These are phyloP conservation scores for Bombus superbus DNA, from an alignment of 1,140 invertebrate species.

Conservation along the genomic window DNA sequence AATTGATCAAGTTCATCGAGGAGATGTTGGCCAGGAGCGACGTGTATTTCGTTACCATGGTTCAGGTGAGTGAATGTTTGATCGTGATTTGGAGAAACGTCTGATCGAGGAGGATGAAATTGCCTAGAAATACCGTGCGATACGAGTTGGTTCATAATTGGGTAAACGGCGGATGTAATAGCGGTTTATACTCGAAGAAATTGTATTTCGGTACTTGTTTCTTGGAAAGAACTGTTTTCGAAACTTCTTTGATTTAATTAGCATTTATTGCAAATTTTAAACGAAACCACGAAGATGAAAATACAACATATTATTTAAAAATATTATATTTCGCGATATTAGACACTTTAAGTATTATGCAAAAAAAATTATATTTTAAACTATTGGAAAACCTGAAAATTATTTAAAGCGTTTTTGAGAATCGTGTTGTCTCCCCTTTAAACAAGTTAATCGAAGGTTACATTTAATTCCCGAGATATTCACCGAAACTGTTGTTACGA, in stretches of 20 bases:
- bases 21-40: slow-evolving; percentile 95
- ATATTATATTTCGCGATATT: not conserved
- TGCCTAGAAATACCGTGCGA: not conserved
- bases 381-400: not conserved
- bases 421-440: not conserved
- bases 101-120: not conserved
- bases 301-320: not conserved
- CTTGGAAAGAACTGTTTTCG: not conserved
- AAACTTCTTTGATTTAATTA: not conserved
- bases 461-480: not conserved
- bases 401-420: not conserved
- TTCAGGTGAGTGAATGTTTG: slow-evolving; percentile 85
- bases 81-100: not conserved
- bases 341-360: no score
- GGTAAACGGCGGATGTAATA: not conserved
- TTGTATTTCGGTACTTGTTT: not conserved
- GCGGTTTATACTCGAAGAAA: not conserved
- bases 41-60: slow-evolving; percentile 96
- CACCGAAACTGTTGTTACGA: not conserved
- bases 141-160: not conserved
- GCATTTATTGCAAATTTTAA: no score
- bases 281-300: no score
- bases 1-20: slow-evolving; percentile 96
- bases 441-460: not conserved
- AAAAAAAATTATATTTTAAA: not conserved